phyloP scores from a whole-genome alignment of 2,888 invertebrate genomes.

The Heliconius sara region DNA sequence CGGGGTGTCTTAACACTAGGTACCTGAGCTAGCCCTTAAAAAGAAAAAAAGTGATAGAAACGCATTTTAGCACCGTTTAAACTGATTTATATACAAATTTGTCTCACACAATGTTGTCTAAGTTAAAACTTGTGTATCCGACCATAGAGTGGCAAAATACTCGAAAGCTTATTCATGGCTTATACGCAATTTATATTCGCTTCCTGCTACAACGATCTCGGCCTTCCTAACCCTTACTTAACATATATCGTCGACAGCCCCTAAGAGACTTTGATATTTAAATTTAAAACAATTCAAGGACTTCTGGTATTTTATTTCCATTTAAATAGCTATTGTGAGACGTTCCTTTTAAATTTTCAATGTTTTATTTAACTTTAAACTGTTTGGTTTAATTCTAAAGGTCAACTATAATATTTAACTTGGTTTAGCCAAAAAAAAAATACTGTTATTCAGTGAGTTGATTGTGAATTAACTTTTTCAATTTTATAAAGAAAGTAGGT shows the following conservation, averaged over 20 bases:
- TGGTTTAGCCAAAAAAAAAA: background rate
- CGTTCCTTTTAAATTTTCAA: constrained; percentile 35
- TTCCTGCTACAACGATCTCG: constrained; percentile 66
- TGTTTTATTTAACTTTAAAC: constrained; percentile 34
- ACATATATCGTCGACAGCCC: constrained; percentile 56
- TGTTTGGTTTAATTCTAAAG: constrained; percentile 22
- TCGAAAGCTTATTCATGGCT: constrained; percentile 65
- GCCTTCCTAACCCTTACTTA: constrained; percentile 63
- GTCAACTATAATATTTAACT: background rate
- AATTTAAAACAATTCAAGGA: constrained; percentile 59
- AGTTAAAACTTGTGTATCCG: constrained; percentile 41
- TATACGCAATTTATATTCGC: constrained; percentile 77
- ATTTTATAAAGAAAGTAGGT: constrained; percentile 10
- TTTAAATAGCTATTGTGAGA: constrained; percentile 42
- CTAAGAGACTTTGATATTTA: constrained; percentile 54
- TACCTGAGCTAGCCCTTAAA: background rate
- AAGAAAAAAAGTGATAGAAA: background rate
- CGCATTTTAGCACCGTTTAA: background rate
- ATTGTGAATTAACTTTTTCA: background rate
- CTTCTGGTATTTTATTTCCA: constrained; percentile 46
- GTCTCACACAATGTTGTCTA: constrained; percentile 19
- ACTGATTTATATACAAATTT: constrained; percentile 28
- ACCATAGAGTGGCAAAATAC: constrained; percentile 39
- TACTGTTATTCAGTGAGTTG: background rate
- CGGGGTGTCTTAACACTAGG: background rate